A percentile compares a stretch with the other conserved stretches of the same genome.
Conservation (phyloP, 2,888 invertebrate genomes). For the Phlogophora meticulosa region DNA sequence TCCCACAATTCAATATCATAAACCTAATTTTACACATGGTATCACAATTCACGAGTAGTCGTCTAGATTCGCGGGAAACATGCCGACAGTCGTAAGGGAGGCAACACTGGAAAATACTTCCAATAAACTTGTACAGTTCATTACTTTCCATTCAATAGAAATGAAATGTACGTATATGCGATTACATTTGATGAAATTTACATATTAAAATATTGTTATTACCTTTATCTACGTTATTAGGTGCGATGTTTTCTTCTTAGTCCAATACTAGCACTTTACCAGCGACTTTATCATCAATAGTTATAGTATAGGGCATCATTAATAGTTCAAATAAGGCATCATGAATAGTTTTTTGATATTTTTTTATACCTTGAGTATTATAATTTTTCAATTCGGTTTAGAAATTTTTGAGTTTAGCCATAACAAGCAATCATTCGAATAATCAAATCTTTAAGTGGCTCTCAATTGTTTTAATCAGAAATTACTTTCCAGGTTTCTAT, state of each 20-base stretch:
- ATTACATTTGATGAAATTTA: conserved; percentile 5
- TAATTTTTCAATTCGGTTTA: too few relatives aligned
- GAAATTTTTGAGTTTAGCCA: too few relatives aligned
- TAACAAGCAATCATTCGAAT: too few relatives aligned
- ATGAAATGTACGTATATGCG: conserved; percentile 15
- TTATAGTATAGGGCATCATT: too few relatives aligned
- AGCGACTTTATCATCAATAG: too few relatives aligned
- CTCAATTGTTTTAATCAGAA: background rate
- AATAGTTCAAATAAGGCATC: too few relatives aligned
- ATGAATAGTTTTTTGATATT: too few relatives aligned
- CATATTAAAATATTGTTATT: conserved; percentile 9
- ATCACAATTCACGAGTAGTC: conserved; percentile 54
- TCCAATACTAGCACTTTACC: too few relatives aligned
- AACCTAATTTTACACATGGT: conserved; percentile 53
- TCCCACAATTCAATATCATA: conserved; percentile 53
- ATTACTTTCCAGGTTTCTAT: background rate
- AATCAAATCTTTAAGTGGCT: background rate
- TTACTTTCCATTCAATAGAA: conserved; percentile 36
- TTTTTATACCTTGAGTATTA: too few relatives aligned
- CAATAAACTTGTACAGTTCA: conserved; percentile 41
- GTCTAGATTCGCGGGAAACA: conserved; percentile 39
- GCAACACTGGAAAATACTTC: conserved; percentile 48
- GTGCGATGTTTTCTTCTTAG: background rate
- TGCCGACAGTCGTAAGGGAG: conserved; percentile 26
- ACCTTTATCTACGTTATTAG: background rate